A percentile compares a stretch with the other conserved stretches of the same genome.
These are phyloP conservation scores for Microtus oregoni DNA, from an alignment of 2,113 vertebrate species.

Conservation along the genomic window DNA sequence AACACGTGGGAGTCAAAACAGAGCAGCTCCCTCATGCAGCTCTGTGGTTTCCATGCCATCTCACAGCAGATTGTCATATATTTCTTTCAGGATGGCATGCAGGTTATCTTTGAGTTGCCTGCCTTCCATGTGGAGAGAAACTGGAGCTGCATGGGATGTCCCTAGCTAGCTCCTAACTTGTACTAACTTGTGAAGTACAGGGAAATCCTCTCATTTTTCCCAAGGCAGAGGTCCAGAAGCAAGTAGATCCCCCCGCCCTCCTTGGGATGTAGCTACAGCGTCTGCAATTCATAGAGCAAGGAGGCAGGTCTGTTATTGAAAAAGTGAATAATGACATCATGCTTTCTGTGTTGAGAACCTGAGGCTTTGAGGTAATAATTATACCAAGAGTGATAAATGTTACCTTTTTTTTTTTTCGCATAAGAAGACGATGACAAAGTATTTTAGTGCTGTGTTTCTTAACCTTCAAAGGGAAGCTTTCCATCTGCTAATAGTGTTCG, in stretches of 20 bases:
- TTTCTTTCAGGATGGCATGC: neutral
- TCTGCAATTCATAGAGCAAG: neutral
- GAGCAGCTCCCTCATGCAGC: neutral
- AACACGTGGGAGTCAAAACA: neutral
- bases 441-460: neutral
- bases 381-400: neutral
- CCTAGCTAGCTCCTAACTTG: slow-evolving; percentile 3
- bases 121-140: neutral
- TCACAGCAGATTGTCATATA: neutral
- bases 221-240: neutral
- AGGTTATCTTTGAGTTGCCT: neutral
- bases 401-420: neutral
- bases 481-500: neutral
- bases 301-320: neutral
- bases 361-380: neutral
- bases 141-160: neutral
- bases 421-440: neutral
- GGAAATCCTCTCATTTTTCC: slow-evolving; percentile 7
- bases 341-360: slow-evolving; percentile 26
- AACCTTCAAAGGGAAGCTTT: neutral
- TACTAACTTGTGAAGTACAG: neutral
- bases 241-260: neutral
- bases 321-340: slow-evolving; percentile 26
- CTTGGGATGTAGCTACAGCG: slow-evolving; percentile 2
- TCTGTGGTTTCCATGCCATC: neutral